phyloP scores from a whole-genome alignment of 1,140 invertebrate species.

The Neomicropteryx cornuta region DNA sequence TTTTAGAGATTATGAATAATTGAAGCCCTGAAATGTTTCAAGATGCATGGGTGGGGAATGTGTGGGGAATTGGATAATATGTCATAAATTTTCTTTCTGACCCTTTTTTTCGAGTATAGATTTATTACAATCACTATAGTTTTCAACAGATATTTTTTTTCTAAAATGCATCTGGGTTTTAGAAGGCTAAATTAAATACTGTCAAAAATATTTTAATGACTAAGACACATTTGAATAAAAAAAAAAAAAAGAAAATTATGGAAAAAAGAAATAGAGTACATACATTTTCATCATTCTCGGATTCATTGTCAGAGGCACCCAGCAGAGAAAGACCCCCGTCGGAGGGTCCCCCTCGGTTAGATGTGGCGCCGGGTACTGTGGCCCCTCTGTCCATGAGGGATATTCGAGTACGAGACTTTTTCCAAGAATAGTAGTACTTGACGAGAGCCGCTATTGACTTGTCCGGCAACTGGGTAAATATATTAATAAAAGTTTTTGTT shows the following conservation, averaged over 20 bases:
- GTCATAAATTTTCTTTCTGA: no score
- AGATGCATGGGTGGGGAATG: no score
- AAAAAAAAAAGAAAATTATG: conserved; percentile 10
- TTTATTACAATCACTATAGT: no score
- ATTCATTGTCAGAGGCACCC: conserved; percentile 74
- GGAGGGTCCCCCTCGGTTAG: conserved; percentile 37
- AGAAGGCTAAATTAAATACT: no score
- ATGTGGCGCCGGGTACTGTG: conserved; percentile 34
- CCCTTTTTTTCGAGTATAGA: no score
- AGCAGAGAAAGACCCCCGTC: conserved; percentile 70
- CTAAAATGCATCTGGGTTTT: no score
- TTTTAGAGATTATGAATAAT: no score
- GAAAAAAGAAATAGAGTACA: conserved; percentile 25
- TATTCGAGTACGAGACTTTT: conserved; percentile 83
- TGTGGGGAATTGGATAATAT: no score
- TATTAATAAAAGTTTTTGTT: conserved; percentile 10
- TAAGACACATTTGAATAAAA: conserved; percentile 13
- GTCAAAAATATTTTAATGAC: no score
- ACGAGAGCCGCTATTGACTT: conserved; percentile 93
- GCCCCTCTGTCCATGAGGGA: conserved; percentile 85
- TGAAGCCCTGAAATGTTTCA: no score
- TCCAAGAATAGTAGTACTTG: conserved; percentile 98
- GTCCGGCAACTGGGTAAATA: conserved; percentile 70
- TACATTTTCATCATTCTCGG: conserved; percentile 83
- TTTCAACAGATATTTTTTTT: no score